Base-by-base conservation (phyloP, 2,797 vertebrate species). In the Octomys mimax region DNA sequence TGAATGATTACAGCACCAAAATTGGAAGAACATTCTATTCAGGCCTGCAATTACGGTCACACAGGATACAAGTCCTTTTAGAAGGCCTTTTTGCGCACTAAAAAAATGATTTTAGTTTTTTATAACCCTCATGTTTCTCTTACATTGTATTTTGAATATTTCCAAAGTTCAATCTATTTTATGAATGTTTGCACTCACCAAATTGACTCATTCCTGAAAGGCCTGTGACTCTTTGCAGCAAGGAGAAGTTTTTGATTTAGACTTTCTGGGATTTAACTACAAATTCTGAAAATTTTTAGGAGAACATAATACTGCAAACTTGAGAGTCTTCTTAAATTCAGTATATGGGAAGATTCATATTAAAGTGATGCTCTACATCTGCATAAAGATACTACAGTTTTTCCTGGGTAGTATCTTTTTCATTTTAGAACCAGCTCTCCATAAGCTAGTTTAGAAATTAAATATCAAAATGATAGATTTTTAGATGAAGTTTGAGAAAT, bases 1-100 rank as follows among this genome's bases (percentile, higher is more conserved):
- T 95, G 96, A 98, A 93, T 97, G 96, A 97, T 59, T 98, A 94
- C 83, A 94, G 39, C 54, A 81, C 54, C 73, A 16, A 96, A 94
- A 98, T 71, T 94, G 88, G 97, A 98, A 98, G 92, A 95, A 71
- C 70, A 88, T 97, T 98, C 84, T 95, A 96, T 92, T 98, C 0
- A 0, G 49, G 93, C 16, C 89, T 95, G 39, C 54, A 96, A 97
- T 98, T 97, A 94, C 19, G 81, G 86, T 94, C 96, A 96, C 66
- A 96, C 85, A 84, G 88, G 95, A 93, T 80, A 46, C 12, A 82
- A 91, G 62, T 88, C 78, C 83, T 93, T 95, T 83, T 21, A 68
- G 54, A 86, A 88, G 22, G 66, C 8, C 33, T 85, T 77, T 91
- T 94, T 62, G 93, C 73, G 8, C 0, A 2, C 11, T 84, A 88